phyloP scores from a whole-genome alignment of 2,888 invertebrate genomes.

The Disparrhopalites patrizii region DNA sequence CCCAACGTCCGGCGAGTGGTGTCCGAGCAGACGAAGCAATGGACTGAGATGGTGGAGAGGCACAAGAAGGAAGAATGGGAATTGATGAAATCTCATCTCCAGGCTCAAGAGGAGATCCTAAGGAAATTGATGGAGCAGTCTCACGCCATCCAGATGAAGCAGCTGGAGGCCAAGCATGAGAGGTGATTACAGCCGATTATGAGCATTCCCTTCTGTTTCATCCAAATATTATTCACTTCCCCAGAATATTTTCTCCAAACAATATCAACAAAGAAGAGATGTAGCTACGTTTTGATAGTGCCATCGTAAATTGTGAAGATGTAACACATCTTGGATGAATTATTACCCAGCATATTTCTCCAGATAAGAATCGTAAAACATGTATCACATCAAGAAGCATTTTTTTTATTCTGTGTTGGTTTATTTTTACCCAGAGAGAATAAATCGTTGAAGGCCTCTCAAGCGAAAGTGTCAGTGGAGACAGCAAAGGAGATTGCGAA shows the following conservation, averaged over 20 bases:
- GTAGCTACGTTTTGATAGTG: no score
- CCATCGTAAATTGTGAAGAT: no score
- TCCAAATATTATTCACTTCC: background rate
- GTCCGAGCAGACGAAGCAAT: constrained; percentile 86
- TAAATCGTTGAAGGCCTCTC: constrained; percentile 90
- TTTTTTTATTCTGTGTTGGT: no score
- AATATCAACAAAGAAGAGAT: no score
- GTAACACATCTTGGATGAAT: no score
- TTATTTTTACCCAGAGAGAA: constrained; percentile 64
- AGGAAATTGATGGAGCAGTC: constrained; percentile 75
- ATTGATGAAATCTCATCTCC: constrained; percentile 63
- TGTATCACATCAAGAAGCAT: no score
- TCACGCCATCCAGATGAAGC: constrained; percentile 80
- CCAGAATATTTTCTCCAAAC: no score
- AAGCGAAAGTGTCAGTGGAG: constrained; percentile 95
- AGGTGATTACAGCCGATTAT: constrained; percentile 59
- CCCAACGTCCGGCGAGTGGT: constrained; percentile 76
- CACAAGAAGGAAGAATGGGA: constrained; percentile 72
- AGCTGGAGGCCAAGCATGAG: constrained; percentile 83
- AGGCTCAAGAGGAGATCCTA: constrained; percentile 58
- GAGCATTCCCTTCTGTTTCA: no score
- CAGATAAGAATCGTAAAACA: no score
- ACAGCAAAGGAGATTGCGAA: constrained; percentile 92
- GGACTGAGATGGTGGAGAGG: constrained; percentile 62
- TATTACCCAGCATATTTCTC: no score